phyloP scores from a whole-genome alignment of 2,113 vertebrate species.

The Felis catus region DNA sequence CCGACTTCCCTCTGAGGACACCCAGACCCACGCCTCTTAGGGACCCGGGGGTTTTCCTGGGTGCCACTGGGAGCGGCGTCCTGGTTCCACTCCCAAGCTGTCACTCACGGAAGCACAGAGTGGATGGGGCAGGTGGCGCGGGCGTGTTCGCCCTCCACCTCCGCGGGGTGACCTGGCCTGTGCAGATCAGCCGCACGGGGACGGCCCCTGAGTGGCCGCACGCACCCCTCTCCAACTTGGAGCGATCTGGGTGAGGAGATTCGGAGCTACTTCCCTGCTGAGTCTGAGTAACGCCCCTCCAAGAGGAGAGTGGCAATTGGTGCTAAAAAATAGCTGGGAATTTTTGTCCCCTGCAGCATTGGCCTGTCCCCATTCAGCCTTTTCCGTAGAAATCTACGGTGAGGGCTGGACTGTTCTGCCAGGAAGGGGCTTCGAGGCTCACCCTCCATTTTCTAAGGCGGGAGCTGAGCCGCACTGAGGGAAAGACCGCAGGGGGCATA shows the following conservation, averaged over 20 bases:
- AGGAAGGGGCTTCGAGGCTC: not conserved
- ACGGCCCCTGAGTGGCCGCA: not conserved
- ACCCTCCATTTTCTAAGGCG: rapidly evolving
- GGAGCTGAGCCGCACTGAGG: not conserved
- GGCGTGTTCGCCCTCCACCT: rapidly evolving
- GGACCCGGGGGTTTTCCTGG: not conserved
- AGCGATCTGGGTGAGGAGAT: not conserved
- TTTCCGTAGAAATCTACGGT: not conserved
- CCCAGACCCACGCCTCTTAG: not conserved
- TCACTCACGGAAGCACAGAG: not conserved
- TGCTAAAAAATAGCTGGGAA: not conserved
- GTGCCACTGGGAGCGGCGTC: not conserved
- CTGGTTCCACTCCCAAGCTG: too few species aligned
- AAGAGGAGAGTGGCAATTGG: not conserved
- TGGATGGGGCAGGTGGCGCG: rapidly evolving
- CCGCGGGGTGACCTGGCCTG: not conserved
- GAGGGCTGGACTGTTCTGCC: too few species aligned
- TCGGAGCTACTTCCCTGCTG: not conserved
- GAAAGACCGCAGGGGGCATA: not conserved
- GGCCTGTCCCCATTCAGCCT: not conserved
- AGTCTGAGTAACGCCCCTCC: not conserved
- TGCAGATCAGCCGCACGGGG: not conserved
- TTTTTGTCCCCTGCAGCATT: not conserved
- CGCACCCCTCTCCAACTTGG: not conserved
- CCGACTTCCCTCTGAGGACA: not conserved